Percentiles rank a stretch among this genome's conserved stretches.
These are phyloP conservation scores for Acanthosepion pharaonis DNA, from an alignment of 2,888 invertebrate species.

Conservation along the genomic window DNA sequence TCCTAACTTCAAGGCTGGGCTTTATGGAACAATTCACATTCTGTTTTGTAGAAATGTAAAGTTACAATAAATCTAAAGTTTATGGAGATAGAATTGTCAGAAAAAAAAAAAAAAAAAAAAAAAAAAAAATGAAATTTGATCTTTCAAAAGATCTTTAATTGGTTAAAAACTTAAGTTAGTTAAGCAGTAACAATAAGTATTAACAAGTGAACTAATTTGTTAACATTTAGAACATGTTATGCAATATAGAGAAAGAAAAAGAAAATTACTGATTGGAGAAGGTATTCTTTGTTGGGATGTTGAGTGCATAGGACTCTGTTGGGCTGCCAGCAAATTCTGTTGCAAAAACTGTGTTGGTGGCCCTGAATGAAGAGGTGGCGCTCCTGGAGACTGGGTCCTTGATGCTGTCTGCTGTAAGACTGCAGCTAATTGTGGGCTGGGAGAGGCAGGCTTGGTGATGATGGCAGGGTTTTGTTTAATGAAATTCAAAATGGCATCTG, in stretches of 20 bases:
- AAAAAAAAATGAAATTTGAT: no score
- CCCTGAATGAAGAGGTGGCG: constrained; percentile 48
- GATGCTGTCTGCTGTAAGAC: constrained; percentile 52
- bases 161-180: no score
- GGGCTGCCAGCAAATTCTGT: constrained; percentile 56
- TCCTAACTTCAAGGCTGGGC: no score
- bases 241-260: background rate
- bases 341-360: constrained; percentile 56
- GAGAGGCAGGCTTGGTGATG: constrained; percentile 70
- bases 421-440: constrained; percentile 59
- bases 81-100: no score
- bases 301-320: constrained; percentile 59
- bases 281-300: constrained; percentile 67
- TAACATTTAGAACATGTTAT: no score
- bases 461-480: constrained; percentile 72
- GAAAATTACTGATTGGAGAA: constrained; percentile 72
- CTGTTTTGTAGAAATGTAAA: no score
- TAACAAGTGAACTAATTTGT: no score
- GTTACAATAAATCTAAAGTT: no score
- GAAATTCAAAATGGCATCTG: constrained; percentile 67
- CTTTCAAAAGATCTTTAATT: no score
- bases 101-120: no score
- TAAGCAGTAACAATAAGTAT: no score
- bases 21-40: no score
- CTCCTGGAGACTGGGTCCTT: constrained; percentile 48